A percentile compares a stretch with the other conserved stretches of the same genome.
phyloP scores from a whole-genome alignment of 2,113 vertebrate species.

The Lonchura striata region DNA sequence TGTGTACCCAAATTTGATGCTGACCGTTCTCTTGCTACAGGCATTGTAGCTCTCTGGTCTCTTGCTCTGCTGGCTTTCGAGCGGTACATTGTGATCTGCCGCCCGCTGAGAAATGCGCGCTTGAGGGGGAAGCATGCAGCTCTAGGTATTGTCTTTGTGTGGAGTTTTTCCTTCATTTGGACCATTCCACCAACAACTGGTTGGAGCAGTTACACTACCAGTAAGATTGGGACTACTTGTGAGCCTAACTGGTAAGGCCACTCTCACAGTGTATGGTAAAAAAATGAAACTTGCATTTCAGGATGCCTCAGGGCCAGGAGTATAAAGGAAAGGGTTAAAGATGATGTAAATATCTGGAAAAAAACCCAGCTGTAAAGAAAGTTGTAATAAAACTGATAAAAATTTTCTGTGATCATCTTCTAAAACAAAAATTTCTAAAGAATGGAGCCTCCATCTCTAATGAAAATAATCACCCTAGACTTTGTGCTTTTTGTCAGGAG shows the following conservation, averaged over 20 bases:
- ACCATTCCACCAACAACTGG: conserved; percentile 85
- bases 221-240: conserved; percentile 91
- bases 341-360: neutral
- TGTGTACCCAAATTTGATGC: neutral
- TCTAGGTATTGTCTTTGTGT: conserved; percentile 83
- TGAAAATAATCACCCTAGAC: neutral
- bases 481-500: neutral
- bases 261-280: neutral
- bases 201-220: conserved; percentile 90
- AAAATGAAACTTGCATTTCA: neutral
- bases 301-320: neutral
- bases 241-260: conserved; percentile 89
- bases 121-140: conserved; percentile 77
- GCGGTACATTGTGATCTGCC: conserved; percentile 84
- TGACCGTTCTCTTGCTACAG: conserved; percentile 43
- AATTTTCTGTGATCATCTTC: neutral
- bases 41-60: conserved; percentile 90
- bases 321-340: neutral
- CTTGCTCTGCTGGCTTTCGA: conserved; percentile 87
- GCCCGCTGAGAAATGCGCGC: conserved; percentile 74
- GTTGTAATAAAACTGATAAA: neutral
- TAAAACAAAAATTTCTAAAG: neutral
- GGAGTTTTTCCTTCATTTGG: conserved; percentile 89
- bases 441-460: neutral
- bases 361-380: neutral